phyloP scores from a whole-genome alignment of 2,797 vertebrate species.

The Pyrocephalus nanus region DNA sequence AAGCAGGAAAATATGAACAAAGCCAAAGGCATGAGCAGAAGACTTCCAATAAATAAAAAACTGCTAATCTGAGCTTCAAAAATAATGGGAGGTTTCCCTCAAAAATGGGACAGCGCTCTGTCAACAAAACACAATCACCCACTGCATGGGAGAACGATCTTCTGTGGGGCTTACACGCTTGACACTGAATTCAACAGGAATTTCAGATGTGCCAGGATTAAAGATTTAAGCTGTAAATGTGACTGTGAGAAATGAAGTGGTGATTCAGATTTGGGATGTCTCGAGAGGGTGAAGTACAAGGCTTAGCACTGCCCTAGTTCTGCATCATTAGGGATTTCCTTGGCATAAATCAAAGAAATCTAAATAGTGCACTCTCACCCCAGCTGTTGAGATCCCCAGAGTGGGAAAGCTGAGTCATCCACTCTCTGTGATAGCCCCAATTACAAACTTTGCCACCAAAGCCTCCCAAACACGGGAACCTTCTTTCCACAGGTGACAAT shows the following conservation, averaged over 20 bases:
- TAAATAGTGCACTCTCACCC: neutral
- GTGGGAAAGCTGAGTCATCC: neutral
- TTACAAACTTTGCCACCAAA: neutral
- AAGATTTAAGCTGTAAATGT: neutral
- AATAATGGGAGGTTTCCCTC: neutral
- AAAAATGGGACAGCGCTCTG: neutral
- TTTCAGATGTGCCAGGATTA: neutral
- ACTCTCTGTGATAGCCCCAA: fast-evolving
- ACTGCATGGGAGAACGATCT: neutral
- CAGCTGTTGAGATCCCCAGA: neutral
- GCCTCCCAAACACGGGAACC: neutral
- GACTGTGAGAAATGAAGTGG: neutral
- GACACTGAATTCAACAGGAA: neutral
- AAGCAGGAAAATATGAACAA: neutral
- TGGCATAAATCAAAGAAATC: neutral
- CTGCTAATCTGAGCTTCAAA: neutral
- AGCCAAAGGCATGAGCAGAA: neutral
- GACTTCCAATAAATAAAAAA: neutral
- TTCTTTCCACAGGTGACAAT: neutral
- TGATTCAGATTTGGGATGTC: neutral
- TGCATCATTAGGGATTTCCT: slow-evolving; percentile 22
- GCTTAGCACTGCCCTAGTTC: slow-evolving; percentile 8
- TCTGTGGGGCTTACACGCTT: neutral
- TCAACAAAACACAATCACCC: neutral
- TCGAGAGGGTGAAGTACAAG: neutral